A percentile compares a stretch with the other conserved stretches of the same genome.
Conservation (phyloP, 2,797 vertebrate species). For the Coregonus ussuriensis region DNA sequence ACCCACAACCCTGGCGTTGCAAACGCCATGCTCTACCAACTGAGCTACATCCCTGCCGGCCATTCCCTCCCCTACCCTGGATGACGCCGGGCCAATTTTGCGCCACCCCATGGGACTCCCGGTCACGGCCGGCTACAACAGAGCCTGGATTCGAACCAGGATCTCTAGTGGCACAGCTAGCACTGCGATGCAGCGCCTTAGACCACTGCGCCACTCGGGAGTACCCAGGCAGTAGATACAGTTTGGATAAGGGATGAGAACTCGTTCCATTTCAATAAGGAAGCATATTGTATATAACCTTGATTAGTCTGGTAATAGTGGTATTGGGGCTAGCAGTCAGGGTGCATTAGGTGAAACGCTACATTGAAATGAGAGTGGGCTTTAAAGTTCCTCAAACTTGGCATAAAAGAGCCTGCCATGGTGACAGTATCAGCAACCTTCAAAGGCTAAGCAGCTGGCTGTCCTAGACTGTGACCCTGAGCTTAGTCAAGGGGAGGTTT, state of each 20-base stretch:
- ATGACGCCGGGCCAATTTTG: too few relatives aligned
- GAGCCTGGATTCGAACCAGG: too few relatives aligned
- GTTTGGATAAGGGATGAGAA: background rate
- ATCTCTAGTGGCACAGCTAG: too few relatives aligned
- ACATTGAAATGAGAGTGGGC: background rate
- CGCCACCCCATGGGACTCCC: too few relatives aligned
- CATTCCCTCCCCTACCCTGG: too few relatives aligned
- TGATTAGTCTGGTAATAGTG: background rate
- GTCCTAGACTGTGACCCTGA: conserved; percentile 72
- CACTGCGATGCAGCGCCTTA: too few relatives aligned
- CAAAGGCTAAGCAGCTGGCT: conserved; percentile 77
- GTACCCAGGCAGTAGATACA: background rate
- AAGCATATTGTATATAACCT: background rate
- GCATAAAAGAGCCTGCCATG: conserved; percentile 24
- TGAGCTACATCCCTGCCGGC: too few relatives aligned
- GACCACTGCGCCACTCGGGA: too few relatives aligned
- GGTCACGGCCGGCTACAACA: too few relatives aligned
- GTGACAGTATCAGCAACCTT: conserved; percentile 52
- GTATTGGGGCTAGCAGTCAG: background rate
- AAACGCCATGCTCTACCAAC: too few relatives aligned
- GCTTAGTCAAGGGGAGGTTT: conserved; percentile 8
- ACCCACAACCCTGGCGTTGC: too few relatives aligned
- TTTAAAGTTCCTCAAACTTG: background rate
- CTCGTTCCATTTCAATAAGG: too few relatives aligned
- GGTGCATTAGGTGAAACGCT: background rate